Evolutionary conservation across 2,797 vertebrate genomes (phyloP), one percentile per base, ranked within the genome.

Genomic region (Echiichthys vipera): DNA sequence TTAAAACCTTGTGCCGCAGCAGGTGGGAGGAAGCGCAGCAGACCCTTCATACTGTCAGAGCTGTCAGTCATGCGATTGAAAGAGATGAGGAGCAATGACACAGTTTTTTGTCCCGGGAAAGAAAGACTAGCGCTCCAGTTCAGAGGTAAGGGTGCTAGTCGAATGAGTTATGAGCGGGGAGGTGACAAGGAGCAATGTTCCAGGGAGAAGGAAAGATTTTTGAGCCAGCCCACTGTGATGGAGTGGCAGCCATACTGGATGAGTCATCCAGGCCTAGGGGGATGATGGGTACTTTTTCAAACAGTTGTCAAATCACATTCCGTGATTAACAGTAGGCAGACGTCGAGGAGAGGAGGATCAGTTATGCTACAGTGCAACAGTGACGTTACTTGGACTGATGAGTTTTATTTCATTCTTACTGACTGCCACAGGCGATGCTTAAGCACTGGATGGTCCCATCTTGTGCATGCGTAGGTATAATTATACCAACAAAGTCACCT

Each of bases 241-340:
- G 90, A 92, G 70, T 64, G 85, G 88, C 89, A 84, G 85, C 81
- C 86, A 71, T 79, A 77, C 58, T 83, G 78, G 90, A 91, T 91
- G 90, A 92, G 89, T 93, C 92, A 91, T 74, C 64, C 69, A 3
- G 63, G 77, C 62, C 73, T 14, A 1, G 37, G 57, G 65, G 56
- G 32, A 78, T 66, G 83, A 85, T 73, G 69, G 83, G 73, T 73
- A 81, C 85, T 89, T 85, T 78, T 83, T 91, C 84, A 91, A 77
- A 81, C 68, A 77, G 62, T 80, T 85, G 84, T 91, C 88, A 87
- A 77, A 70, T 84, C 85, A 65, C 74, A 88, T 87, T 89, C 72
- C 54, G 73, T 88, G 88, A 90, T 91, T 84, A 90, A 89, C 77
- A 77, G 29, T 73, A 66, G 47, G 74, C 78, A 63, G 79, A 66